These are phyloP conservation scores for Micropoecilia bifurca DNA, from an alignment of 2,797 vertebrate species.

Conservation along the genomic window DNA sequence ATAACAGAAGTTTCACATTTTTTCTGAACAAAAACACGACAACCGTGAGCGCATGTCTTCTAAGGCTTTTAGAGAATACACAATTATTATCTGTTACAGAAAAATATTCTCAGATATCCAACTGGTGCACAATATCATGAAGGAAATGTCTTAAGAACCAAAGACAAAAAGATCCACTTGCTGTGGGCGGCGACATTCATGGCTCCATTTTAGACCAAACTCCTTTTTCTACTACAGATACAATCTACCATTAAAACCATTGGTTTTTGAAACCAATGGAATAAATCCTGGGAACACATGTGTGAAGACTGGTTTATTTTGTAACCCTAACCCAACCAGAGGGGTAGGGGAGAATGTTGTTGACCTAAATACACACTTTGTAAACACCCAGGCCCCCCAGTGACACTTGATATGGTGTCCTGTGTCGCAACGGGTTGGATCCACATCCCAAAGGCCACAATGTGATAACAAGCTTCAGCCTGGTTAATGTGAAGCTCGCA, in stretches of 20 bases:
- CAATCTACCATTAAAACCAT: not conserved
- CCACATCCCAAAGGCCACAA: conserved; percentile 30
- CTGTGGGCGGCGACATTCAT: conserved; percentile 55
- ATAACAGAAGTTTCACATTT: not conserved
- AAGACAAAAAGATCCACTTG: conserved; percentile 65
- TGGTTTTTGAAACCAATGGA: not conserved
- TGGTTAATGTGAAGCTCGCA: not conserved
- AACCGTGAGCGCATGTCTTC: not conserved
- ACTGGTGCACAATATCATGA: conserved; percentile 49
- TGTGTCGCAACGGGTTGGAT: conserved; percentile 56
- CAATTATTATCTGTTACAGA: not conserved
- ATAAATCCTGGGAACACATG: not conserved
- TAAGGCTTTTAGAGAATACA: not conserved
- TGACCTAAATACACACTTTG: conserved; percentile 66
- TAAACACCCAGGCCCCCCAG: conserved; percentile 64
- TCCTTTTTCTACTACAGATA: conserved; percentile 2
- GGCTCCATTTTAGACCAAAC: conserved; percentile 44
- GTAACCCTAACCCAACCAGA: conserved; percentile 13
- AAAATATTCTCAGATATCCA: conserved; percentile 42
- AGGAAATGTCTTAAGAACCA: conserved; percentile 62
- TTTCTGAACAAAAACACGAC: not conserved
- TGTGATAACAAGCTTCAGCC: conserved; percentile 19
- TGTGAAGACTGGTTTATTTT: conserved; percentile 5
- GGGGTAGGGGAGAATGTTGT: conserved; percentile 34
- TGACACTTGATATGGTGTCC: conserved; percentile 69